phyloP scores from a whole-genome alignment of 2,113 vertebrate genomes.

The Brachyhypopomus gauderio region DNA sequence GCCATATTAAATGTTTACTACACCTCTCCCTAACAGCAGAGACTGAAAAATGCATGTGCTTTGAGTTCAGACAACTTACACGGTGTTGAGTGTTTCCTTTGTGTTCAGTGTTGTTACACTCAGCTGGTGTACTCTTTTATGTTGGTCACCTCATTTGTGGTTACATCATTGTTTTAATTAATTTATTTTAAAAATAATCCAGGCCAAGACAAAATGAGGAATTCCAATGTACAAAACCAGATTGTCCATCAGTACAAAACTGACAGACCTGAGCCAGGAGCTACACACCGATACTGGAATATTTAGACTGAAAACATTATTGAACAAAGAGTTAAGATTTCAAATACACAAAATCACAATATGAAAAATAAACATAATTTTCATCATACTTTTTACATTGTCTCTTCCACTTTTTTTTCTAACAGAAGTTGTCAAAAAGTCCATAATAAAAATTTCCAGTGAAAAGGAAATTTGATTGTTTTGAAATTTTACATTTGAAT shows the following conservation, averaged over 20 bases:
- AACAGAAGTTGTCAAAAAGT: conserved; percentile 21
- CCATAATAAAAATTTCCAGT: conserved; percentile 20
- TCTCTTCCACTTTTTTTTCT: conserved; percentile 25
- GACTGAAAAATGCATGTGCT: neutral
- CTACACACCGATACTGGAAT: conserved; percentile 32
- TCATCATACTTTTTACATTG: conserved; percentile 7
- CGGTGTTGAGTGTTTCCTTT: too few species aligned
- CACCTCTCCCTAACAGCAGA: neutral
- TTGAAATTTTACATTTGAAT: conserved; percentile 19
- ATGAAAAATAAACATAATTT: conserved; percentile 38
- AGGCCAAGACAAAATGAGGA: conserved; percentile 43
- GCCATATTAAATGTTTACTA: too few species aligned
- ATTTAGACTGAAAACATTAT: neutral
- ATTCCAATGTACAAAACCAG: conserved; percentile 44
- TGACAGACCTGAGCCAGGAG: conserved; percentile 33
- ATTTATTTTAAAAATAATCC: conserved; percentile 42
- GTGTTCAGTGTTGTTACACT: neutral
- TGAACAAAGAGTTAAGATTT: conserved; percentile 23
- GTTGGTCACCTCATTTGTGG: neutral
- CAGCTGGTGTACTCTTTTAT: neutral
- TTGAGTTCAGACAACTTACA: neutral
- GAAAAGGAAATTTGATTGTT: neutral
- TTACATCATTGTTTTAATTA: neutral
- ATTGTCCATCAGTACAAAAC: conserved; percentile 41
- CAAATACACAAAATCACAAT: conserved; percentile 37